Conservation (phyloP, 2,888 invertebrate species). For the Eupithecia centaureata region DNA sequence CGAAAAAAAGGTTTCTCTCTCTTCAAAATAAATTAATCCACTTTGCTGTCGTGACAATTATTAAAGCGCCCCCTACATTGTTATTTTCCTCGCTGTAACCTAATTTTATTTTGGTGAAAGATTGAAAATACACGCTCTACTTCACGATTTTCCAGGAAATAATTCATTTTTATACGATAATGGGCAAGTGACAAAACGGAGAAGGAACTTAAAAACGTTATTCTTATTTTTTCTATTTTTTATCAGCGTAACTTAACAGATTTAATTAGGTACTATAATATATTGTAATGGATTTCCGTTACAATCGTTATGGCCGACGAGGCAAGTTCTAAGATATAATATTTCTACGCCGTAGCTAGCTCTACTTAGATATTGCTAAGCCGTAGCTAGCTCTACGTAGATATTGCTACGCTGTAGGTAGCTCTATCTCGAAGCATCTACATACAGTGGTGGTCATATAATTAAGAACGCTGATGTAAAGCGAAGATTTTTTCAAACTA, state of each 20-base stretch:
- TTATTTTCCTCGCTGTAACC: slow-evolving; percentile 10
- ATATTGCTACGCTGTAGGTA: no score
- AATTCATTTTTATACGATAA: slow-evolving; percentile 6
- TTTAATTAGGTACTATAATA: no score
- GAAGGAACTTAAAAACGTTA: background rate
- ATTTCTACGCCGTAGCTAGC: background rate
- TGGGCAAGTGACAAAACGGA: background rate
- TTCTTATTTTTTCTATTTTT: background rate
- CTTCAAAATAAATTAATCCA: slow-evolving; percentile 2
- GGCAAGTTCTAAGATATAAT: no score
- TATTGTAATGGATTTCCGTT: background rate
- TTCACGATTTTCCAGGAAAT: background rate
- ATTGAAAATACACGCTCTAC: slow-evolving; percentile 13
- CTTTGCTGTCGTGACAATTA: slow-evolving; percentile 19
- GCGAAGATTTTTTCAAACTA: no score
- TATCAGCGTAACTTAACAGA: background rate
- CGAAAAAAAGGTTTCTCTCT: background rate
- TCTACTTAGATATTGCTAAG: background rate
- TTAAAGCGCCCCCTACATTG: slow-evolving; percentile 14
- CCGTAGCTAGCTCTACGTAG: background rate
- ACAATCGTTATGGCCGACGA: no score
- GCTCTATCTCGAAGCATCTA: no score
- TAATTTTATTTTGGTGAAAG: slow-evolving; percentile 15
- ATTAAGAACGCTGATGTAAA: no score
- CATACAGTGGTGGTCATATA: no score